Conservation (phyloP, 1,140 invertebrate genomes). For the Trinorchestia longiramus region DNA sequence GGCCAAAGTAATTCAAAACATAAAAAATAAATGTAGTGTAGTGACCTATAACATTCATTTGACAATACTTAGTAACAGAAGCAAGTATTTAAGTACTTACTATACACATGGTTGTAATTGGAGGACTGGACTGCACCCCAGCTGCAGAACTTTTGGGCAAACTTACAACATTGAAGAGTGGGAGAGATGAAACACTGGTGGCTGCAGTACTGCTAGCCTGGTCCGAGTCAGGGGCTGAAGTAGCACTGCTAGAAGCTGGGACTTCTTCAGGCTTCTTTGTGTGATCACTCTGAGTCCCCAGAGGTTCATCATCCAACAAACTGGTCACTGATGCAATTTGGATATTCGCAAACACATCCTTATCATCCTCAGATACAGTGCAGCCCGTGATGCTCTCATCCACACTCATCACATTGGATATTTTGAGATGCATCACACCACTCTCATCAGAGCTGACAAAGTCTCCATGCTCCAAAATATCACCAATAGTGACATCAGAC, state of each 20-base stretch:
- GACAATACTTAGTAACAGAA: too few relatives aligned
- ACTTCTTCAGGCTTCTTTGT: background rate
- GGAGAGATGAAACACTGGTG: background rate
- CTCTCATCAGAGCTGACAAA: slow-evolving; percentile 62
- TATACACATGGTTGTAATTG: slow-evolving; percentile 9
- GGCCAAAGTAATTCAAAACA: too few relatives aligned
- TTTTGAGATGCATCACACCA: slow-evolving; percentile 63
- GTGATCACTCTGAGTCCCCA: slow-evolving; percentile 12
- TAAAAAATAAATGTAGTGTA: too few relatives aligned
- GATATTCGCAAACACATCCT: slow-evolving; percentile 62
- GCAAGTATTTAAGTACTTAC: background rate
- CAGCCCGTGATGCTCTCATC: slow-evolving; percentile 65
- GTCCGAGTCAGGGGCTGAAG: background rate
- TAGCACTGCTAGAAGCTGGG: background rate
- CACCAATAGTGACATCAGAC: slow-evolving; percentile 60
- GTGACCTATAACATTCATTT: too few relatives aligned
- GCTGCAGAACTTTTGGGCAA: background rate
- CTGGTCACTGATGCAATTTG: slow-evolving; percentile 64
- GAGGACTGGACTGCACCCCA: background rate
- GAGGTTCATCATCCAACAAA: slow-evolving; percentile 61
- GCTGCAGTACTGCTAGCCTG: background rate
- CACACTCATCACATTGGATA: slow-evolving; percentile 66
- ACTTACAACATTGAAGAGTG: background rate
- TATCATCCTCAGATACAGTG: slow-evolving; percentile 59
- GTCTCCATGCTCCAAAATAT: slow-evolving; percentile 64